Base-by-base conservation (phyloP, 1,140 invertebrate genomes). In the Leptinotarsa lineolata region DNA sequence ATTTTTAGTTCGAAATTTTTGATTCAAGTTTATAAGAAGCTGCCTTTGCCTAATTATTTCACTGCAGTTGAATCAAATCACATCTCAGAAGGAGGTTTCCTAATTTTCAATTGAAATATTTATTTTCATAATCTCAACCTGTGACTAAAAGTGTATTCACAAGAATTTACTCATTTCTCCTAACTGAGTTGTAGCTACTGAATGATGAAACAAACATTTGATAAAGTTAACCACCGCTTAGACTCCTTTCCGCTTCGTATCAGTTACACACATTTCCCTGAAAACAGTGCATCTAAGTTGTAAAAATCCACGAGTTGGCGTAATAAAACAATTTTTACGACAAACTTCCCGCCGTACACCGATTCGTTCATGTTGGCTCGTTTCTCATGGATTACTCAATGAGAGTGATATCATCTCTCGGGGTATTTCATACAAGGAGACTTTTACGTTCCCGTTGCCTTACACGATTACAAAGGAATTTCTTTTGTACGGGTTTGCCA, bases 321-420 rank as follows among this genome's bases (percentile, higher is more conserved):
- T 54, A 54, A 54, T 54, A 15, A 54, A 54, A 54, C 48, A 54
- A 54, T 54, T 54, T 54, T 54, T 54, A 54, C 15, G 48, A 18
- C 48, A 15, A 54, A 54, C 48, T 54, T 54, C 48, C 48, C 48
- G 48, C 13, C 48, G 12, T 54, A 54, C n/a, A 54, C n/a, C 4
- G 48, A 54, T 16, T 54, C 48, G 3, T 54, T 54, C n/a, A n/a
- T n/a, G 48, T 54, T 54, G 5, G 48, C 48, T 54, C 6, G n/a
- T 54, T 54, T 54, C 48, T 54, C 48, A 54, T 18, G 16, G 48
- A 18, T 54, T 54, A 3, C 48, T 54, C 48, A 54, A 16, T 54
- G 4, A 18, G 48, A 16, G 6, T 54, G 15, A 16, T 54, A 54
- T 54, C n/a, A 30, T 39, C 48, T 54, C 48, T 54, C 48, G 48